phyloP scores from a whole-genome alignment of 2,797 vertebrate genomes.

The Urosaurus nigricauda region DNA sequence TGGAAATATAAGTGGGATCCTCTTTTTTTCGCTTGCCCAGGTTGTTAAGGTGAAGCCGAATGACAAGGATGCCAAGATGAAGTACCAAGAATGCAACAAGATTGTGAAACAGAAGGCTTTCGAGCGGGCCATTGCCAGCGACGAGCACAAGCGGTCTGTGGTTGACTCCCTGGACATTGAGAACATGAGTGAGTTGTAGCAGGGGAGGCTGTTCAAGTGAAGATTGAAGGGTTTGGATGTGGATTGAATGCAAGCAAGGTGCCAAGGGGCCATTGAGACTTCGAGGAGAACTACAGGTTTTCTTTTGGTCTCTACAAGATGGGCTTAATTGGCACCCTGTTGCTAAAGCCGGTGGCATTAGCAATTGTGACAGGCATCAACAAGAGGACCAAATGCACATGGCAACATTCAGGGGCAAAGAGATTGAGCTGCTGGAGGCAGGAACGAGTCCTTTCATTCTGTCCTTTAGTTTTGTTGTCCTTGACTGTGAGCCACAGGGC shows the following conservation, averaged over 20 bases:
- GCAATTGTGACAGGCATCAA: neutral
- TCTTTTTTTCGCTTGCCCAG: slow-evolving; percentile 65
- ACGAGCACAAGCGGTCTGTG: slow-evolving; percentile 90
- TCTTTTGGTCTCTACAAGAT: neutral
- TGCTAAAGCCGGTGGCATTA: no score
- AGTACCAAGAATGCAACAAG: slow-evolving; percentile 95
- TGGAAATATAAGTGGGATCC: neutral
- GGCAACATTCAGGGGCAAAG: neutral
- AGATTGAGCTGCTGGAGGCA: neutral
- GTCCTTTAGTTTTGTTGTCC: no score
- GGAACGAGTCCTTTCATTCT: neutral
- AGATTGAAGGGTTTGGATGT: neutral
- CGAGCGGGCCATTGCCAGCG: slow-evolving; percentile 92
- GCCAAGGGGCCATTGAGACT: rapidly evolving
- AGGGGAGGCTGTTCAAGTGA: rapidly evolving
- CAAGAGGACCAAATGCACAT: no score
- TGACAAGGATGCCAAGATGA: slow-evolving; percentile 94
- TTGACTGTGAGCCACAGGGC: neutral
- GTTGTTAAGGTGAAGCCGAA: slow-evolving; percentile 93
- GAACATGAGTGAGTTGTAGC: slow-evolving; percentile 90
- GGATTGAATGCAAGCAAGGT: no score
- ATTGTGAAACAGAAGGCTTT: slow-evolving; percentile 96
- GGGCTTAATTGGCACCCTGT: neutral
- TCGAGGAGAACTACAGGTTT: no score
- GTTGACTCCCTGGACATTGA: slow-evolving; percentile 95